These are phyloP conservation scores for Pluvialis apricaria DNA, from an alignment of 2,113 vertebrate species.

Conservation along the genomic window DNA sequence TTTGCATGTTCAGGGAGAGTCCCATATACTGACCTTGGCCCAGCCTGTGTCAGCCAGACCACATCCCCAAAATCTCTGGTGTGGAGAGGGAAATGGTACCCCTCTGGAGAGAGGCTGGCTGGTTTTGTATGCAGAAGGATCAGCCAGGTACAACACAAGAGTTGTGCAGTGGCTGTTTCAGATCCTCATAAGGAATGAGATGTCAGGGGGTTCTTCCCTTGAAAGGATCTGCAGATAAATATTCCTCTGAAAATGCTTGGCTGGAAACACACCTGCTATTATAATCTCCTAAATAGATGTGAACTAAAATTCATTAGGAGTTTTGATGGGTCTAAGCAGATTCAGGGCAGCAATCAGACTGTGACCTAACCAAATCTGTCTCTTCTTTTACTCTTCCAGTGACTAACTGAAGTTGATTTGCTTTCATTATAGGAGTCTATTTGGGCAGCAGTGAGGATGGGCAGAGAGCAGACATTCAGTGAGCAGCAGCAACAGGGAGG, in stretches of 20 bases:
- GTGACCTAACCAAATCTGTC: neutral
- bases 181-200: neutral
- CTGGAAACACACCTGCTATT: neutral
- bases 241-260: neutral
- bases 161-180: neutral
- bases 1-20: neutral
- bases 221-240: neutral
- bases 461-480: neutral
- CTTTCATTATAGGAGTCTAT: neutral
- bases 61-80: neutral
- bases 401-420: neutral
- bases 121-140: neutral
- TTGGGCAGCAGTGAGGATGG: neutral
- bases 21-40: too few species aligned
- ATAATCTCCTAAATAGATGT: neutral
- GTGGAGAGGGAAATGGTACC: neutral
- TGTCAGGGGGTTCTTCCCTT: neutral
- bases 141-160: neutral
- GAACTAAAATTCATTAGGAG: neutral
- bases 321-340: neutral
- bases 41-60: neutral
- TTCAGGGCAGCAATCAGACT: neutral
- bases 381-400: neutral
- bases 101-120: neutral
- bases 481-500: neutral